A percentile compares a stretch with the other conserved stretches of the same genome.
These are phyloP conservation scores for Netelia inedita DNA, from an alignment of 2,888 invertebrate genomes.

Conservation along the genomic window DNA sequence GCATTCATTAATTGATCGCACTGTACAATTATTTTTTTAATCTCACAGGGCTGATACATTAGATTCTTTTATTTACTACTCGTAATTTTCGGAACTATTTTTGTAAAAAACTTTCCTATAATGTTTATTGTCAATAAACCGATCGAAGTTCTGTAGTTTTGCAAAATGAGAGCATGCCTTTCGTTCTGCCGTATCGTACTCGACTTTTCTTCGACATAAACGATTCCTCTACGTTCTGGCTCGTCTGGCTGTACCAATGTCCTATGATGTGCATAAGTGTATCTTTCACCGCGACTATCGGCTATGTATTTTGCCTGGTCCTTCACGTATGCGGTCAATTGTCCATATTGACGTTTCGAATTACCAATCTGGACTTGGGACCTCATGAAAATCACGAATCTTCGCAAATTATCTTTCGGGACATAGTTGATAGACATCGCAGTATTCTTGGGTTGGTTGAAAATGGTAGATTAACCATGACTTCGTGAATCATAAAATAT, in stretches of 20 bases:
- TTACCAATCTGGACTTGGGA: constrained; percentile 36
- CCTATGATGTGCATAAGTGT: constrained; percentile 54
- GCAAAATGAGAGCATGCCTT: constrained; percentile 26
- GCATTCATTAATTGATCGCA: background rate
- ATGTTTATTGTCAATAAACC: background rate
- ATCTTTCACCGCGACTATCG: constrained; percentile 52
- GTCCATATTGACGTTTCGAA: constrained; percentile 49
- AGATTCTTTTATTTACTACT: no score
- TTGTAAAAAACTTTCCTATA: background rate
- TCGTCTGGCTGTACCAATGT: constrained; percentile 54
- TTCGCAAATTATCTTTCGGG: constrained; percentile 18
- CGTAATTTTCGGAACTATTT: background rate
- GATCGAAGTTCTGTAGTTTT: constrained; percentile 7
- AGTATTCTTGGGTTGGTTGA: constrained; percentile 45
- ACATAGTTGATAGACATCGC: constrained; percentile 41
- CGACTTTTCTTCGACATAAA: constrained; percentile 42
- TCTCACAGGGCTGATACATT: background rate
- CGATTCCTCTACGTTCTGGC: constrained; percentile 37
- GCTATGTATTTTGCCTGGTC: constrained; percentile 54
- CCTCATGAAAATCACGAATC: background rate
- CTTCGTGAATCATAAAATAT: background rate
- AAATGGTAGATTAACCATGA: background rate
- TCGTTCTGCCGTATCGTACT: constrained; percentile 34
- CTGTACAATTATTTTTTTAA: background rate
- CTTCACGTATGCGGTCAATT: constrained; percentile 57